Base-by-base conservation (phyloP, 2,888 invertebrate species). In the Lasiommata megera region DNA sequence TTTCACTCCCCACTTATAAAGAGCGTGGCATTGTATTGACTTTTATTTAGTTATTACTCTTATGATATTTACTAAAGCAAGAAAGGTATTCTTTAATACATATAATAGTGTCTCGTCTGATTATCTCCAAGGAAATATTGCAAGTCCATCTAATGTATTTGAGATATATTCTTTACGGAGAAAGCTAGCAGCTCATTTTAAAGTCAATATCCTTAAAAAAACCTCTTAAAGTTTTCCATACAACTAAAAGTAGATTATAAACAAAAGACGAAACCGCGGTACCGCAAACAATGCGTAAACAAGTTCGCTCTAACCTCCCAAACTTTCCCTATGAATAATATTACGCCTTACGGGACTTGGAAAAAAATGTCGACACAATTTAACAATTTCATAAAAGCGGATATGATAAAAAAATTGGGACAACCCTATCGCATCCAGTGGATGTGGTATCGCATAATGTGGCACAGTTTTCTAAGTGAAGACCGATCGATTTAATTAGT, bases 341-440 rank as follows among this genome's bases (percentile, higher is more conserved):
- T 63, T 63, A 65, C 41, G 54, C 31, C 38, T 16, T 53, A 44
- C 28, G 51, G 37, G 18, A 54, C 47, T 59, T 17, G 12, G 56
- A 31, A 43, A 59, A 63, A 61, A 60, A 51, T 63, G 62, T 61
- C 62, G 54, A 56, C 47, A 44, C 14, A 51, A 36, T 60, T 60
- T 60, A 17, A 47, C 54, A 28, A 38, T 55, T 57, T n/a, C n/a
- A n/a, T n/a, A 60, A 57, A 60, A 55, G 34, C 37, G 48, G 52
- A 54, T 55, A 57, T 60, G 41, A 59, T 56, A 60, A 60, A 56
- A n/a, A 62, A 62, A 52, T 31, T 18, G 43, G 34, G 29, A 62
- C 67, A 69, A 70, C 67, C 68, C 70, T 69, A 71, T 29, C 12
- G 29, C 11, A 6, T 28, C n/a, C n/a, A n/a, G n/a, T n/a, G n/a